Evolutionary conservation across 2,797 vertebrate species (phyloP).

Genomic region (Myotis daubentonii): DNA sequence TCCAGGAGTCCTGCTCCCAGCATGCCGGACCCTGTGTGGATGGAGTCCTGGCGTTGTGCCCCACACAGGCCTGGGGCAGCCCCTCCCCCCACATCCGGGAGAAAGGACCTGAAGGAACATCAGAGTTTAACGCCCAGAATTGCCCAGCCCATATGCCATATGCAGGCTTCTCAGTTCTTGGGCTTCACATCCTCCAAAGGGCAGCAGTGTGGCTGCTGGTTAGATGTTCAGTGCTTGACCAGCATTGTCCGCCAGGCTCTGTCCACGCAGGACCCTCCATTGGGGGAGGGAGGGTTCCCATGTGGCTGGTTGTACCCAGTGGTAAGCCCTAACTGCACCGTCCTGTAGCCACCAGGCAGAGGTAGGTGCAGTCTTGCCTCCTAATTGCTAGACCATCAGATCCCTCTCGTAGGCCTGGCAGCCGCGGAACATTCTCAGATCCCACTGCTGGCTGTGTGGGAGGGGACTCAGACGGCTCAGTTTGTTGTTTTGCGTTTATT

Average conservation of each 20-base stretch:
- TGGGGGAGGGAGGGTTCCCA: not conserved
- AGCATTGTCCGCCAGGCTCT: not conserved
- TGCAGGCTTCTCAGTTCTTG: not conserved
- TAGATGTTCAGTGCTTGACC: not conserved
- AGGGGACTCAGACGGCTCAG: not conserved
- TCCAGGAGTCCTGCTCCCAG: not conserved
- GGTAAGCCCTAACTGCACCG: not conserved
- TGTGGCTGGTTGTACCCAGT: not conserved
- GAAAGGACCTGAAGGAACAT: not conserved
- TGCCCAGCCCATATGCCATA: fast-evolving
- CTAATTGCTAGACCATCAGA: not conserved
- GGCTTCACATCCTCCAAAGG: not conserved
- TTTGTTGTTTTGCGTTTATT: not conserved
- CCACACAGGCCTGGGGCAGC: not conserved
- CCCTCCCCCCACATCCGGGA: not conserved
- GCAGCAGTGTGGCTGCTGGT: not conserved
- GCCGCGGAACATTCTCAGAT: not conserved
- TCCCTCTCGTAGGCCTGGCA: not conserved
- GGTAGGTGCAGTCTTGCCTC: not conserved
- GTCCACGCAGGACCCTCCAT: not conserved
- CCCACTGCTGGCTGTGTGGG: fast-evolving
- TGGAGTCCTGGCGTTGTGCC: not conserved
- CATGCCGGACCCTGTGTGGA: not conserved
- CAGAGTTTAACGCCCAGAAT: not conserved
- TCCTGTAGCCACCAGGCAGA: not conserved